A percentile compares a stretch with the other conserved stretches of the same genome.
Evolutionary conservation across 2,888 invertebrate genomes (phyloP).

Genomic region (Trisateles emortualis): DNA sequence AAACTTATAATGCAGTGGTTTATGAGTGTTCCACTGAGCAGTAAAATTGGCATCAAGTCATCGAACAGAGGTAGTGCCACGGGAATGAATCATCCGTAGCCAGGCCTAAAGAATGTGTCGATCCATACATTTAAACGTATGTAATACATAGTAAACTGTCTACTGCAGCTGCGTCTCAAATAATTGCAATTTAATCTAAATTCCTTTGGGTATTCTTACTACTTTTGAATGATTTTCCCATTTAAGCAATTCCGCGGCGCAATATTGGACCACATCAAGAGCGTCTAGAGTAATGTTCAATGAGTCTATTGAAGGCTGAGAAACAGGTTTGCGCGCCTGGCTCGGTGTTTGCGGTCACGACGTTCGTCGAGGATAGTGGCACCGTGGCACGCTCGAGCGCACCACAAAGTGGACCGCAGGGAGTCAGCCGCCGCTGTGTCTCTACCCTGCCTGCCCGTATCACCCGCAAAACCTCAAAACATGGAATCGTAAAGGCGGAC

Average conservation of each 20-base stretch:
- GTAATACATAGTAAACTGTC: constrained; percentile 4
- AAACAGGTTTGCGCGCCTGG: constrained; percentile 74
- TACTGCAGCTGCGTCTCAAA: not conserved
- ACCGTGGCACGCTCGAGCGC: constrained; percentile 69
- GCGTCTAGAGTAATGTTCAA: constrained; percentile 42
- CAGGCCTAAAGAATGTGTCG: constrained; percentile 37
- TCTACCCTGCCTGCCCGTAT: constrained; percentile 38
- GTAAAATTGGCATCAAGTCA: constrained; percentile 71
- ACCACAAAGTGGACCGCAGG: constrained; percentile 75
- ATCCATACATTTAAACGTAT: constrained; percentile 14
- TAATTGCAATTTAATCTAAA: constrained; percentile 29
- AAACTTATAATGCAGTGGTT: constrained; percentile 63
- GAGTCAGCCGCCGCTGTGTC: constrained; percentile 43
- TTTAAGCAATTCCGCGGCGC: constrained; percentile 29
- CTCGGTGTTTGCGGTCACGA: constrained; percentile 77
- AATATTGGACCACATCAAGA: constrained; percentile 38
- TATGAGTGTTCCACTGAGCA: constrained; percentile 67
- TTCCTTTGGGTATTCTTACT: constrained; percentile 24
- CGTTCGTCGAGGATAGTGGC: constrained; percentile 63
- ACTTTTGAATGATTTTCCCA: constrained; percentile 31
- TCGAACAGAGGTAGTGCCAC: constrained; percentile 57
- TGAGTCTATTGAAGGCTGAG: constrained; percentile 52
- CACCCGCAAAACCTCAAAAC: constrained; percentile 63
- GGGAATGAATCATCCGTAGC: constrained; percentile 58
- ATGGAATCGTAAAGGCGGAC: constrained; percentile 53